Conservation (phyloP, 2,797 vertebrate genomes). For the Anas acuta region DNA sequence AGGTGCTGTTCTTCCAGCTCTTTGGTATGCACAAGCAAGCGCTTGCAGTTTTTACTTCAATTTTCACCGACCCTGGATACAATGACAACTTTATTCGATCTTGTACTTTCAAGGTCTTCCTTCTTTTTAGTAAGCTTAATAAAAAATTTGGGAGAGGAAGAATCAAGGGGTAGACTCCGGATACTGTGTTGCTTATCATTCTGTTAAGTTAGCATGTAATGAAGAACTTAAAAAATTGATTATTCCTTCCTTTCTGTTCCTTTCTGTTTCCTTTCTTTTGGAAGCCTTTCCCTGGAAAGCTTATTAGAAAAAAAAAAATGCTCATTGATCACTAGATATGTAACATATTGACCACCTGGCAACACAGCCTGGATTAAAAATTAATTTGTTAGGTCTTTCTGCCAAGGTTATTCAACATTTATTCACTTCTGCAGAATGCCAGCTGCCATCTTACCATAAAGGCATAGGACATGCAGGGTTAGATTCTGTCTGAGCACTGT, state of each 20-base stretch:
- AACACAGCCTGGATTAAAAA: neutral
- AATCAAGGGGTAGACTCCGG: neutral
- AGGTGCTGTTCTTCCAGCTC: neutral
- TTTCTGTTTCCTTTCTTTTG: neutral
- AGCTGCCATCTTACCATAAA: neutral
- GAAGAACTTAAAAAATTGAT: neutral
- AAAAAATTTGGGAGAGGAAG: neutral
- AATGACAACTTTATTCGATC: neutral
- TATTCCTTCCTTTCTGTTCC: neutral
- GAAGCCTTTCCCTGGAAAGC: neutral
- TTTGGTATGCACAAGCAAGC: neutral
- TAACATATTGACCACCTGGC: neutral
- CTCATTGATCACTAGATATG: neutral
- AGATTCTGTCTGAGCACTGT: accelerated
- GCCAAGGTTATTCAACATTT: neutral
- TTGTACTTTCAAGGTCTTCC: neutral
- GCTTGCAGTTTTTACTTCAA: neutral
- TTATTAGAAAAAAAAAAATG: neutral
- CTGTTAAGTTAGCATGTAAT: neutral
- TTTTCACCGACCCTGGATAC: neutral
- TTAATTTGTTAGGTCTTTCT: neutral
- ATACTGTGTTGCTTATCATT: neutral
- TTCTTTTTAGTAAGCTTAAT: neutral
- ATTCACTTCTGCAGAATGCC: neutral
- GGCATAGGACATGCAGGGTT: accelerated